phyloP scores from a whole-genome alignment of 2,113 vertebrate species.

The Nematolebias whitei region DNA sequence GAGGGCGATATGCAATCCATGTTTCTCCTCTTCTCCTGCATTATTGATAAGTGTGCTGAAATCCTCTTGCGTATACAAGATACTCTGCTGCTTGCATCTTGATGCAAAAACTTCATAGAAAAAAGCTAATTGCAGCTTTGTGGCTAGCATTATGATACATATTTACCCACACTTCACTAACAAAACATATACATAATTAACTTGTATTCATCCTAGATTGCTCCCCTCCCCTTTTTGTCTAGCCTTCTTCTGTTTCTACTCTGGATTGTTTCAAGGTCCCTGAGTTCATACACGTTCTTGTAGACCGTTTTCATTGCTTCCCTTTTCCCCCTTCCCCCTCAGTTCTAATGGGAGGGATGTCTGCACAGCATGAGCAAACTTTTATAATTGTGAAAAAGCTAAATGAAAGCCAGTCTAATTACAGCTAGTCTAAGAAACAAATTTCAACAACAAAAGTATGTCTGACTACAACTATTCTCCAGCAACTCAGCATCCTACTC shows the following conservation, averaged over 20 bases:
- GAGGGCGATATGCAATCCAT: slow-evolving; percentile 66
- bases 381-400: slow-evolving; percentile 23
- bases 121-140: slow-evolving; percentile 36
- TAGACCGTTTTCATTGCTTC: slow-evolving; percentile 52
- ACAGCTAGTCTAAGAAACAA: slow-evolving; percentile 53
- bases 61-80: slow-evolving; percentile 53
- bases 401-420: slow-evolving; percentile 49
- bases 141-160: neutral
- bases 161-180: slow-evolving; percentile 2
- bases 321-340: slow-evolving; percentile 45
- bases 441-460: slow-evolving; percentile 64
- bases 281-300: slow-evolving; percentile 37
- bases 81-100: slow-evolving; percentile 56
- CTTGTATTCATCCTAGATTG: too few species aligned
- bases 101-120: slow-evolving; percentile 53
- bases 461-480: slow-evolving; percentile 61
- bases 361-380: slow-evolving; percentile 40
- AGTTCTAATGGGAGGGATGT: slow-evolving; percentile 39
- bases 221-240: too few species aligned
- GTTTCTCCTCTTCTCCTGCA: slow-evolving; percentile 67
- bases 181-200: neutral
- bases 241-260: slow-evolving; percentile 47
- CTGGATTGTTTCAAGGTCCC: slow-evolving; percentile 77
- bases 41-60: slow-evolving; percentile 75
- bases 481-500: slow-evolving; percentile 43